Base-by-base conservation (phyloP, 2,797 vertebrate genomes). In the Propithecus perrieri region DNA sequence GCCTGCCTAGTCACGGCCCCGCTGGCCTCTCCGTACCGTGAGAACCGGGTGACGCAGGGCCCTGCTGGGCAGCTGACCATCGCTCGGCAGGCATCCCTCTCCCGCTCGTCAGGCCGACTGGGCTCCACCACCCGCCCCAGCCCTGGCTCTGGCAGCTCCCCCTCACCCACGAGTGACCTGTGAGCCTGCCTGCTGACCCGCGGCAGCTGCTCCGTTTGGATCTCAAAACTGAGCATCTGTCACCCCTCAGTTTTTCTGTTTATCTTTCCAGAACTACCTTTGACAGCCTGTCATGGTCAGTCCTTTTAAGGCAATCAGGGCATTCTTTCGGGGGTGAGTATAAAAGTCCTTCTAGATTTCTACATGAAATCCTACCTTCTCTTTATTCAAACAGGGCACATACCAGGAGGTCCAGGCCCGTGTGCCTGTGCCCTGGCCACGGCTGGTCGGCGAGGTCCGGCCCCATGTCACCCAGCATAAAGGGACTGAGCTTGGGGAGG, bases 261-360 rank as follows among this genome's bases (percentile, higher is more conserved):
- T 87, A 88, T 92, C 72, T 88, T 76, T 95, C 90, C 84, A 84
- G 90, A 83, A 92, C 85, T 93, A 15, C 84, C 78, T 84, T 15
- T 43, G 43, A 87, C 20, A 50, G 53, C 18, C 48, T 63, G 26
- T 79, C 85, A n/a, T 18, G 15, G 1, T 76, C 38, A 8, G 50
- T 41, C 85, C 79, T 90, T 98, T 96, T 67, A 93, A 89, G 65
- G 83, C 61, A 43, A 30, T 15, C 28, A 35, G 35, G 75, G 41
- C 38, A 75, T 69, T 76, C 53, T 46, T 61, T 18, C 18, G 7
- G 18, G 38, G 57, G 46, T 8, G 13, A n/a, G 61, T 85, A 74
- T 57, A 57, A 89, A 94, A 72, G 38, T 48, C 50, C 83, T 94
- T 57, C 13, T 74, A 38, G 41, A 50, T 72, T 75, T 93, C 55